A percentile compares a stretch with the other conserved stretches of the same genome.
Evolutionary conservation across 2,797 vertebrate species (phyloP).

Genomic region (Pangasius larnaudii): DNA sequence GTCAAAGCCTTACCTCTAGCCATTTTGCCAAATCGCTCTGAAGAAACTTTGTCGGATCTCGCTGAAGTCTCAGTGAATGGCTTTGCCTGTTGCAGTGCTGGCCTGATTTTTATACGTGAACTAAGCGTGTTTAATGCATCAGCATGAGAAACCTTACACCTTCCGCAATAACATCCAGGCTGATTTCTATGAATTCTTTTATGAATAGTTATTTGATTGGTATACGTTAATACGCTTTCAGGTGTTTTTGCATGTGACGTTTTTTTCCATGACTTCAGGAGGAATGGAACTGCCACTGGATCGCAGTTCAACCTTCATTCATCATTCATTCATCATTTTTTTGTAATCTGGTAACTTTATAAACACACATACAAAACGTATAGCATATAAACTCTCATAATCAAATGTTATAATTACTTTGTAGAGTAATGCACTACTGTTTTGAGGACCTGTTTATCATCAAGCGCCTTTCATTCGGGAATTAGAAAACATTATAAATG

Average conservation of each 20-base stretch:
- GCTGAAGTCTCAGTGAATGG: conserved; percentile 16
- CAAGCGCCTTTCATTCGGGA: not conserved
- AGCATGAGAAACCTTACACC: conserved; percentile 38
- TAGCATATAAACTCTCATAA: not conserved
- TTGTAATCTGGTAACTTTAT: not conserved
- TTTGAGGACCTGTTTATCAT: not conserved
- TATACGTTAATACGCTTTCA: conserved; percentile 3
- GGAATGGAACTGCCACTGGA: not conserved
- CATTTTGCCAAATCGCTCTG: conserved; percentile 36
- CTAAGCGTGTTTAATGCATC: conserved; percentile 55
- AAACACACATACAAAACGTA: not conserved
- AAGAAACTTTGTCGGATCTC: conserved; percentile 3
- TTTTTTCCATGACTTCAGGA: conserved; percentile 34
- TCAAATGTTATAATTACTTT: not conserved
- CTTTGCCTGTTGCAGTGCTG: conserved; percentile 1
- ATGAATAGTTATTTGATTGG: conserved; percentile 25
- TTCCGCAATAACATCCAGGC: conserved; percentile 20
- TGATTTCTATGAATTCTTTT: conserved; percentile 22
- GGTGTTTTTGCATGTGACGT: not conserved
- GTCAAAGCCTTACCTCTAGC: conserved; percentile 49
- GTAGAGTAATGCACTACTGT: not conserved
- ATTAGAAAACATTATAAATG: not conserved
- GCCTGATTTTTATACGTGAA: conserved; percentile 53
- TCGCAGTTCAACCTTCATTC: no score
- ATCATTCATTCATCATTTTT: not conserved